Base-by-base conservation (phyloP, 2,113 vertebrate genomes). In the Poeciliopsis turrubarensis region DNA sequence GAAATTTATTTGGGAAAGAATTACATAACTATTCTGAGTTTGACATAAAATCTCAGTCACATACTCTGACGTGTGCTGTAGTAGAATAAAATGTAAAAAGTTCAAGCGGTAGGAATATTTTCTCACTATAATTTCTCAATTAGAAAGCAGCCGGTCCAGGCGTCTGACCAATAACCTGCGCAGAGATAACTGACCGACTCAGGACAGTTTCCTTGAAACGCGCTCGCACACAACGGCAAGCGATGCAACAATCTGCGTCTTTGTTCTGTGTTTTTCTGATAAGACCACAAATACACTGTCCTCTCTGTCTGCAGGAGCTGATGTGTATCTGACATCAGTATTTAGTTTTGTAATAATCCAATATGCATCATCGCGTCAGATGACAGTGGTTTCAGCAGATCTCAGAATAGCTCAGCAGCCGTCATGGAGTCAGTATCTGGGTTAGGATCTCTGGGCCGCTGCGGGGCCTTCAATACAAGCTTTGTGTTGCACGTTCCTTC, bases 311-410 rank as follows among this genome's bases (percentile, higher is more conserved):
- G 73, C 64, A 70, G 77, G 69, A 70, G 78, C 82, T 70, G 84
- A 89, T 86, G 76, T 84, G 61, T 86, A 85, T 91, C 84, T 67
- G 83, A 87, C 86, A 89, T 90, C 86, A 90, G 81, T 79, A 78
- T 87, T 89, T 91, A 75, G 89, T 91, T 90, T 89, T 89, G 77
- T 91, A 92, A 92, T 90, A 89, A 92, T 92, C 88, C 79, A 92
- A 91, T 90, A 90, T 87, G 89, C 89, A 90, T 89, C 91, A 86
- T 89, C 76, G 32, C 84, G 90, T 93, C 92, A 92, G 93, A 91
- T 92, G 92, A 91, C 81, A 75, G 89, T 86, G 83, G 79, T 82
- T 87, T 89, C 65, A 78, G 87, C 39, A 71, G 72, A 80, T 78
- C 83, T 84, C 85, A 86, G 82, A 91, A 89, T 87, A 92, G 78